These are phyloP conservation scores for Schizothorax lantsangensis DNA, from an alignment of 2,797 vertebrate genomes.

Conservation along the genomic window DNA sequence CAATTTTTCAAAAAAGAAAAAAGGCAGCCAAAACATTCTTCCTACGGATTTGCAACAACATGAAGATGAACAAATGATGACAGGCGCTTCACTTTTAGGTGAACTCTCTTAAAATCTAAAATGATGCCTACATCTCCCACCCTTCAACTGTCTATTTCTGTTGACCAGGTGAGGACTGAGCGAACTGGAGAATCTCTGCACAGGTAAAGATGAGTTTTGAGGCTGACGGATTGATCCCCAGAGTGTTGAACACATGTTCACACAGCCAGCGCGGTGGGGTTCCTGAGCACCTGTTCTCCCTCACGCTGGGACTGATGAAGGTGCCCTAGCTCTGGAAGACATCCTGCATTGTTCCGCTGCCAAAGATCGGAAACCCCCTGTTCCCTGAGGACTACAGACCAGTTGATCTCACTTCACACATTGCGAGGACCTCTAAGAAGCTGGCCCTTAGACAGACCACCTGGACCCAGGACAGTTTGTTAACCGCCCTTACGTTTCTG, in stretches of 20 bases:
- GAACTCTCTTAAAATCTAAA: background rate
- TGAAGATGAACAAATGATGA: background rate
- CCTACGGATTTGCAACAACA: background rate
- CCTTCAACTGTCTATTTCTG: background rate
- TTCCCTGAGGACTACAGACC: slow-evolving; percentile 21
- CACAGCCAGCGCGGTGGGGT: slow-evolving; percentile 30
- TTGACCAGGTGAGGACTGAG: background rate
- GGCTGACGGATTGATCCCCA: slow-evolving; percentile 54
- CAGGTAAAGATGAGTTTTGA: slow-evolving; percentile 26
- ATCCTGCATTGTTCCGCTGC: slow-evolving; percentile 29
- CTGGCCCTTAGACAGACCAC: slow-evolving; percentile 43
- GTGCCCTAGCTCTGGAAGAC: slow-evolving; percentile 46
- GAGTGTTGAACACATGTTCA: slow-evolving; percentile 55
- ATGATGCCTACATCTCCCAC: background rate
- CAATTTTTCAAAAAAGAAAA: background rate
- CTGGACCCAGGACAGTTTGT: slow-evolving; percentile 40
- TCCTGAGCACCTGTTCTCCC: slow-evolving; percentile 39
- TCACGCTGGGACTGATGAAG: slow-evolving; percentile 36
- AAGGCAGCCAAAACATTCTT: background rate
- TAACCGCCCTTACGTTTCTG: slow-evolving; percentile 14
- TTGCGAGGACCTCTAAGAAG: slow-evolving; percentile 48
- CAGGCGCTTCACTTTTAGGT: background rate
- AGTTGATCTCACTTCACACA: slow-evolving; percentile 49
- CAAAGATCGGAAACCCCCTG: background rate
- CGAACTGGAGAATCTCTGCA: slow-evolving; percentile 15